These are phyloP conservation scores for Hypotaenidia philippensis DNA, from an alignment of 2,797 vertebrate species.

Conservation along the genomic window DNA sequence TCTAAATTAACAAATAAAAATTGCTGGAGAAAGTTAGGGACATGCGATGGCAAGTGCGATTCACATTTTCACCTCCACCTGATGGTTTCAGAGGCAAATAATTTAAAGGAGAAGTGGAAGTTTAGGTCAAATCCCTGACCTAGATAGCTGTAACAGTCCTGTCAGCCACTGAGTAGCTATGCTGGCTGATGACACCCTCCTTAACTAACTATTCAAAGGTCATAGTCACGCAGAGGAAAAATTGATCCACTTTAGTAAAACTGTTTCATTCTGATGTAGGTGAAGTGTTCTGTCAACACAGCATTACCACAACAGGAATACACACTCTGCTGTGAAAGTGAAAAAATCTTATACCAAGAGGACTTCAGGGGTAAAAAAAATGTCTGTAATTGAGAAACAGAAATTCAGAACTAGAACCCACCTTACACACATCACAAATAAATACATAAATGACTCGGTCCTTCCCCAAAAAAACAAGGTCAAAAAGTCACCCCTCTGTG, in stretches of 20 bases:
- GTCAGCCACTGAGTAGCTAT: not conserved
- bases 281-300: not conserved
- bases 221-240: not conserved
- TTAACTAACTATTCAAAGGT: not conserved
- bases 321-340: not conserved
- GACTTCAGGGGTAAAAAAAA: not conserved
- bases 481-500: not conserved
- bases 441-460: not conserved
- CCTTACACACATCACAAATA: not conserved
- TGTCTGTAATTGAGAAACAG: not conserved
- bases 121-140: not conserved
- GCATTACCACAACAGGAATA: not conserved
- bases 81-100: not conserved
- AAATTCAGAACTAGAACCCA: not conserved
- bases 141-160: not conserved
- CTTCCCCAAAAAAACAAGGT: not conserved
- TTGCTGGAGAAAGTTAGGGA: conserved; percentile 12
- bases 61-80: not conserved
- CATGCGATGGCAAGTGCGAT: not conserved
- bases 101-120: not conserved
- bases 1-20: conserved; percentile 18
- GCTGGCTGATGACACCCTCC: not conserved
- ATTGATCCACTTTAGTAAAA: not conserved
- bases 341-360: not conserved
- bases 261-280: not conserved